phyloP scores from a whole-genome alignment of 2,888 invertebrate genomes.

The Dexiosoma caninum region DNA sequence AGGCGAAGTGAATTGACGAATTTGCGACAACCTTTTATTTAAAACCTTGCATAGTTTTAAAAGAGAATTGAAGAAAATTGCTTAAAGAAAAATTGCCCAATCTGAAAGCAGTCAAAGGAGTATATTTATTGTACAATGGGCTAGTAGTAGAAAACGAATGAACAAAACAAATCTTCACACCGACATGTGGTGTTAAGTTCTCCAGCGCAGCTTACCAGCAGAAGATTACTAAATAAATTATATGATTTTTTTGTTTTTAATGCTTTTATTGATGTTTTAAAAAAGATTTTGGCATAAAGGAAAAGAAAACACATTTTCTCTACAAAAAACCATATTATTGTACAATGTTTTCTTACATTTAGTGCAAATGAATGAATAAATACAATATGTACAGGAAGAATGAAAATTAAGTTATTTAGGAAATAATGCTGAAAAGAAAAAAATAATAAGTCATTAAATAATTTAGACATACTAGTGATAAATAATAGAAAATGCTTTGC shows the following conservation, averaged over 20 bases:
- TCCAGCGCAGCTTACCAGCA: not conserved
- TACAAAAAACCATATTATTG: not conserved
- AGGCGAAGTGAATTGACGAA: too few relatives aligned
- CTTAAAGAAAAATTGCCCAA: too few relatives aligned
- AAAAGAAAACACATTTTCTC: slow-evolving; percentile 30
- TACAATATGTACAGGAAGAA: slow-evolving; percentile 1
- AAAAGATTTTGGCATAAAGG: not conserved
- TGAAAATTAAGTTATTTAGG: not conserved
- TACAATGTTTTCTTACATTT: not conserved
- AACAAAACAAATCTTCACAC: not conserved
- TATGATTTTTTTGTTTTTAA: slow-evolving; percentile 22
- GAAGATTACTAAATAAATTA: slow-evolving; percentile 47
- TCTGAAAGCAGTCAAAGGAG: too few relatives aligned
- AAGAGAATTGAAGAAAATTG: too few relatives aligned
- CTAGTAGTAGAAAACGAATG: not conserved
- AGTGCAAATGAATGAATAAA: slow-evolving; percentile 22
- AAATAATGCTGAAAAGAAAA: not conserved
- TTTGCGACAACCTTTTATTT: too few relatives aligned
- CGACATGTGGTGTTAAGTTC: slow-evolving; percentile 21
- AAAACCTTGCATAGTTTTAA: too few relatives aligned
- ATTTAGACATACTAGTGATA: slow-evolving; percentile 27
- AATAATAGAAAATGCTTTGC: not conserved
- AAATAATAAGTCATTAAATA: slow-evolving; percentile 9
- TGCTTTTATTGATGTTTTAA: not conserved
- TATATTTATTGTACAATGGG: slow-evolving; percentile 14